A percentile compares a stretch with the other conserved stretches of the same genome.
Conservation (phyloP, 1,140 invertebrate species). For the Temnothorax longispinosus region DNA sequence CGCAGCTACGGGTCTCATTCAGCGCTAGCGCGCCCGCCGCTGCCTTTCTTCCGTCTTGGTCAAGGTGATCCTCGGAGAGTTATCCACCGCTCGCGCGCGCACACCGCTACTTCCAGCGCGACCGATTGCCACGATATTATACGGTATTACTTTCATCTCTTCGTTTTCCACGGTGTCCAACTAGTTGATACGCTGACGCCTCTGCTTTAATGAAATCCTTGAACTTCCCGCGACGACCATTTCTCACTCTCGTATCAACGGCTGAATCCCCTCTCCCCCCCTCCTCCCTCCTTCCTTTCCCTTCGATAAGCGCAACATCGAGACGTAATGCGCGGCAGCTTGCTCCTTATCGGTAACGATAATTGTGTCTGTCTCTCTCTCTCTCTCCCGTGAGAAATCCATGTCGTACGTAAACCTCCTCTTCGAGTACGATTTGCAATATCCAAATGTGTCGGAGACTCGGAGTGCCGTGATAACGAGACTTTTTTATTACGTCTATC, state of each 20-base stretch:
- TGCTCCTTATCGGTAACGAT: slow-evolving; percentile 35
- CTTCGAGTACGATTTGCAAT: neutral
- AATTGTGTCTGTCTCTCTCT: neutral
- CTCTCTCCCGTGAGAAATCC: neutral
- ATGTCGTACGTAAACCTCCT: neutral
- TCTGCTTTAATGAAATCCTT: slow-evolving; percentile 57
- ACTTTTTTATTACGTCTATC: slow-evolving; percentile 3
- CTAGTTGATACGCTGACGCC: neutral
- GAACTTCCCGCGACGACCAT: slow-evolving; percentile 28
- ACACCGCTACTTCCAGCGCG: slow-evolving; percentile 59
- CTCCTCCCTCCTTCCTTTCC: too few species aligned
- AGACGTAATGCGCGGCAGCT: neutral
- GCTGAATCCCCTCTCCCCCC: neutral
- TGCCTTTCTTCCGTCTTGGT: slow-evolving; percentile 65
- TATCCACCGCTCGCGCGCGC: slow-evolving; percentile 18
- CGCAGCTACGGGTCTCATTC: slow-evolving; percentile 61
- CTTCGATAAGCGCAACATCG: slow-evolving; percentile 17
- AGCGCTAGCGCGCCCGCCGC: neutral
- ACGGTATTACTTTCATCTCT: slow-evolving; percentile 60
- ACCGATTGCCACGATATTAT: slow-evolving; percentile 45
- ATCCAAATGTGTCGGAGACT: neutral
- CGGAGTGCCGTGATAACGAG: neutral
- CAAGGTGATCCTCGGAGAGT: slow-evolving; percentile 72
- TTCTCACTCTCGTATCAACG: slow-evolving; percentile 30
- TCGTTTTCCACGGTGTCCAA: slow-evolving; percentile 17